A percentile compares a stretch with the other conserved stretches of the same genome.
phyloP scores from a whole-genome alignment of 2,888 invertebrate genomes.

The Exocentrus adspersus region DNA sequence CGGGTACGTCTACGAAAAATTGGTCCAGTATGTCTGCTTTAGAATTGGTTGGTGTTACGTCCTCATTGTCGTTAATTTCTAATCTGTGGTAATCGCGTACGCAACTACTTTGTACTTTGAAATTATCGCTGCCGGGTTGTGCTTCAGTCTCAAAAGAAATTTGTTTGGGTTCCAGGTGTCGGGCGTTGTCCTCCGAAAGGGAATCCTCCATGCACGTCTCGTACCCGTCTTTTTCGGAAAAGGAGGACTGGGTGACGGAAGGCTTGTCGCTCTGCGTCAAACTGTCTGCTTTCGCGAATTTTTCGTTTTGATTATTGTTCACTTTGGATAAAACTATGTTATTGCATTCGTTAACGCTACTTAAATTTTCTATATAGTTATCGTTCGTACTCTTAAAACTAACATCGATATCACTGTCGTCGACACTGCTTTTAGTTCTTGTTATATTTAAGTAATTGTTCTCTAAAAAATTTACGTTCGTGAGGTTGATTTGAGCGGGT shows the following conservation, averaged over 20 bases:
- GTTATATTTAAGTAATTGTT: conserved; percentile 39
- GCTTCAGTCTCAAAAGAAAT: conserved; percentile 27
- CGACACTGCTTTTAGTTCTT: conserved; percentile 42
- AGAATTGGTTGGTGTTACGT: conserved; percentile 57
- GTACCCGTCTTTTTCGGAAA: conserved; percentile 64
- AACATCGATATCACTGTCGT: conserved; percentile 55
- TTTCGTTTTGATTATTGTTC: conserved; percentile 19
- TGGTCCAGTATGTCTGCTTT: conserved; percentile 46
- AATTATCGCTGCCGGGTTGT: conserved; percentile 16
- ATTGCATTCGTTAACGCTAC: conserved; percentile 24
- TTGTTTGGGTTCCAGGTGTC: no score
- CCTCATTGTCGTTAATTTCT: conserved; percentile 40
- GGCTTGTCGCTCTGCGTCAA: conserved; percentile 52
- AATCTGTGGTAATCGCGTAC: conserved; percentile 29
- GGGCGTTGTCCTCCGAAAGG: conserved; percentile 60
- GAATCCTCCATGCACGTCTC: conserved; percentile 73
- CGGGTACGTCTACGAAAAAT: conserved; percentile 39
- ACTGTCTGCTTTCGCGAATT: conserved; percentile 45
- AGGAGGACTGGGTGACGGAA: conserved; percentile 24
- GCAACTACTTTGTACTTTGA: conserved; percentile 38
- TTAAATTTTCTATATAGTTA: conserved; percentile 41
- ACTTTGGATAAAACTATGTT: conserved; percentile 2
- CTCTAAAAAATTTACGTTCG: conserved; percentile 39
- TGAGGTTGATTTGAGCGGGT: conserved; percentile 23
- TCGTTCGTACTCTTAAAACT: conserved; percentile 57